Conservation (phyloP, 2,113 vertebrate genomes). For the Merops nubicus region DNA sequence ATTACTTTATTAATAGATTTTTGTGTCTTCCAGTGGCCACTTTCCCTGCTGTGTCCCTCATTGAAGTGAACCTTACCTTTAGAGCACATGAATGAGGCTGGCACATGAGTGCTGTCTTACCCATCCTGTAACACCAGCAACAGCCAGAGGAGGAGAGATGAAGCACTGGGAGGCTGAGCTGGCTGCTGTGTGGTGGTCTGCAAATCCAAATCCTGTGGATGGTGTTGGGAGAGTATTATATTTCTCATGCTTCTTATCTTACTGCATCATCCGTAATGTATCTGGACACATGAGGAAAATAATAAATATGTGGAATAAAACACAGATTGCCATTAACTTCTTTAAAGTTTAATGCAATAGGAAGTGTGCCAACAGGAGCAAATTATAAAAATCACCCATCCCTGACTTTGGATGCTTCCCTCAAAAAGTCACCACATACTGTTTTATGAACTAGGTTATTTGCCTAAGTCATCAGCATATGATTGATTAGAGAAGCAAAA, state of each 20-base stretch:
- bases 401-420: slow-evolving; percentile 33
- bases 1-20: not conserved
- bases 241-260: not conserved
- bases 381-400: slow-evolving; percentile 25
- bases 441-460: slow-evolving; percentile 41
- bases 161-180: not conserved
- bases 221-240: not conserved
- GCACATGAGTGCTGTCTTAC: not conserved
- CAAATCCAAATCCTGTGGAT: not conserved
- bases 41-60: not conserved
- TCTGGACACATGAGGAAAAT: not conserved
- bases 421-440: not conserved
- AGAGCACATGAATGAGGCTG: not conserved
- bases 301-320: not conserved
- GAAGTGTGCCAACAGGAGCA: slow-evolving; percentile 3
- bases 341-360: slow-evolving; percentile 11
- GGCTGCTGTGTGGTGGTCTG: not conserved
- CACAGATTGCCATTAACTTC: not conserved
- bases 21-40: not conserved
- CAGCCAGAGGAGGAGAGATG: not conserved
- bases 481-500: slow-evolving; percentile 47
- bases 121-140: not conserved
- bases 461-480: slow-evolving; percentile 31
- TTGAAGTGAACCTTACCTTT: not conserved
- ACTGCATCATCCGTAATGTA: not conserved